These are phyloP conservation scores for Ctenochaetus hawaiiensis DNA, from an alignment of 2,797 vertebrate genomes.

Conservation along the genomic window DNA sequence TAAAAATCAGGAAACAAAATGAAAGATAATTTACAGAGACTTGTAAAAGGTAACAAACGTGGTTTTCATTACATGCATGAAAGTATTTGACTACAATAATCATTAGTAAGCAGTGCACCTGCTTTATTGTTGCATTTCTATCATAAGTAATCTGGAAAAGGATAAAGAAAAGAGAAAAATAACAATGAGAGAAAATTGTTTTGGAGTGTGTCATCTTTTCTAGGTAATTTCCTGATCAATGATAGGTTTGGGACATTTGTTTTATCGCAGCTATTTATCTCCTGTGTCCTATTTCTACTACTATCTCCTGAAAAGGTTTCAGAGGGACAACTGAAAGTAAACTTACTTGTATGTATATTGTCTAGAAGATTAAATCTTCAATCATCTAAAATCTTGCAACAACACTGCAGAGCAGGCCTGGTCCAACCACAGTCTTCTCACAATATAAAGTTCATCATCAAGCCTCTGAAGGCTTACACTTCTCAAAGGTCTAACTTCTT, in stretches of 20 bases:
- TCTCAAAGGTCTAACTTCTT: neutral
- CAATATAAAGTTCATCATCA: neutral
- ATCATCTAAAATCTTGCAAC: neutral
- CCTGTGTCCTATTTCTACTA: too few relatives aligned
- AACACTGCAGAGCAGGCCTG: neutral
- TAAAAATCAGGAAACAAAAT: neutral
- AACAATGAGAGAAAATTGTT: too few relatives aligned
- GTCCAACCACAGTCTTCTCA: neutral
- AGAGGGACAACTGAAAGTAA: neutral
- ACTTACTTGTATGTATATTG: neutral
- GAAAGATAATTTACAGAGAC: neutral
- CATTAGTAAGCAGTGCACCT: neutral
- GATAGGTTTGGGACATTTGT: neutral
- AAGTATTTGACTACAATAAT: neutral
- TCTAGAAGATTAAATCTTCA: neutral
- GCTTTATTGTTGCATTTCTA: neutral
- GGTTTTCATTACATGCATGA: neutral
- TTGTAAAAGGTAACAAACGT: neutral
- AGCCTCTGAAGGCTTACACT: neutral
- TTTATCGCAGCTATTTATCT: neutral
- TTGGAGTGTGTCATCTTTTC: conserved; percentile 1
- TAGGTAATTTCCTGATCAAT: neutral
- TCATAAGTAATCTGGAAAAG: neutral
- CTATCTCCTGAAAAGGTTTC: neutral
- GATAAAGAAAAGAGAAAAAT: neutral